Conservation (phyloP, 2,797 vertebrate species). For the Orientallactaga sibirica region DNA sequence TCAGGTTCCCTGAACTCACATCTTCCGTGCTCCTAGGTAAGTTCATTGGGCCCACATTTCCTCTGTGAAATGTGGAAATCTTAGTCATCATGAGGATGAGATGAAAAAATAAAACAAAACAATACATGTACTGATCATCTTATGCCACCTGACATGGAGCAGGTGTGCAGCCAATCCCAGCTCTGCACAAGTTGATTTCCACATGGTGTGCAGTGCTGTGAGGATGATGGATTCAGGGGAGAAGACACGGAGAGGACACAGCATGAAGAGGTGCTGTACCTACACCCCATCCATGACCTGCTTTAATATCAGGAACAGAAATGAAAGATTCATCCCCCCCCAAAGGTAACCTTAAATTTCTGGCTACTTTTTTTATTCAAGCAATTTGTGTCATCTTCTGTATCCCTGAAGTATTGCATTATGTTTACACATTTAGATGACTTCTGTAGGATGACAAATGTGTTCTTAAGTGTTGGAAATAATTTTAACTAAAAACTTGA, state of each 20-base stretch:
- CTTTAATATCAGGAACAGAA: neutral
- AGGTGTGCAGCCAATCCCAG: neutral
- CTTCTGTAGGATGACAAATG: slow-evolving; percentile 69
- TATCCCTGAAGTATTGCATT: slow-evolving; percentile 43
- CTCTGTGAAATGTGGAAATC: neutral
- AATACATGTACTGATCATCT: neutral
- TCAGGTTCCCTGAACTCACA: neutral
- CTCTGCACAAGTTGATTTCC: neutral
- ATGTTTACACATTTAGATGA: slow-evolving; percentile 67
- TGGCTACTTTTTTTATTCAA: slow-evolving; percentile 58
- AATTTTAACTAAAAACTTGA: slow-evolving; percentile 71
- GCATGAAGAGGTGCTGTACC: rapidly evolving
- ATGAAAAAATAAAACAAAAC: neutral
- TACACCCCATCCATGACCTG: neutral
- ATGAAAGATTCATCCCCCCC: slow-evolving; percentile 4
- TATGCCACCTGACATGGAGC: neutral
- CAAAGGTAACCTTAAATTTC: slow-evolving; percentile 39
- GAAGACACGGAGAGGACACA: neutral
- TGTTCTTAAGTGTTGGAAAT: slow-evolving; percentile 61
- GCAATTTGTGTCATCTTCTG: slow-evolving; percentile 49
- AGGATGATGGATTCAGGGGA: neutral
- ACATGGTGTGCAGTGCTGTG: too few species aligned
- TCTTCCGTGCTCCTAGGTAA: neutral
- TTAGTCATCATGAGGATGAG: neutral
- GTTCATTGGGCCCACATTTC: neutral